Evolutionary conservation across 23 tunicate genomes (phyloP), one percentile per base, ranked within the genome.

Genomic region (Phallusia fumigata): DNA sequence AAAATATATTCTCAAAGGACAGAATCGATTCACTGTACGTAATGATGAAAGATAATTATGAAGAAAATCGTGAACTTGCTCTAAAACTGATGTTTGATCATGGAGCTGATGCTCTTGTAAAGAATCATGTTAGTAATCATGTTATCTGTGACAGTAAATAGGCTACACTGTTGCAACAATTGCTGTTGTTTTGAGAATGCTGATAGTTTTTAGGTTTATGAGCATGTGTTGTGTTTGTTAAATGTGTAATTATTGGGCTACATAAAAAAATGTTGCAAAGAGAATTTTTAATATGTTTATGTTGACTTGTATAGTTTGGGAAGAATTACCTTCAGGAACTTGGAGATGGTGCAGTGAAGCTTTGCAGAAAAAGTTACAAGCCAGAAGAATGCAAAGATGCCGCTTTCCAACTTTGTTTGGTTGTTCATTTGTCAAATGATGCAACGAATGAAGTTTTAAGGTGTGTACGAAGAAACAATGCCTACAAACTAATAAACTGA

Each of bases 331-430:
- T 88, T 64, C 30, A 49, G 73, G n/a, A 72, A 36, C 73, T 76
- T 3, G 51, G n/a, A n/a, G 64, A 35, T 28, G 32, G 76, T 22
- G 85, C 88, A 30, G 33, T 84, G 8, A 33, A 53, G 19, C 72
- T 31, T 3, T 84, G 89, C 8, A 36, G 85, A 21, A 33, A 58
- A 58, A 44, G 76, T 24, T 84, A 77, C 45, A 80, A 89, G 73
- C 88, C 94, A 0, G 94, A 89, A 45, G 82, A 33, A 32, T 84
- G 94, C 81, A 64, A 79, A 30, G 85, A 89, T 80, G 88, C 94
- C 26, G 94, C 94, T 10, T 89, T 47, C 32, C 74, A 84, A 33
- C 36, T 89, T 72, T 51, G 94, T 28, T 53, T 89, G 19, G 30
- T 51, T 44, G 88, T 58, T 58, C 15, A 22, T 6, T 58, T 58